Evolutionary conservation across 2,113 vertebrate species (phyloP).

Genomic region (Bos javanicus): DNA sequence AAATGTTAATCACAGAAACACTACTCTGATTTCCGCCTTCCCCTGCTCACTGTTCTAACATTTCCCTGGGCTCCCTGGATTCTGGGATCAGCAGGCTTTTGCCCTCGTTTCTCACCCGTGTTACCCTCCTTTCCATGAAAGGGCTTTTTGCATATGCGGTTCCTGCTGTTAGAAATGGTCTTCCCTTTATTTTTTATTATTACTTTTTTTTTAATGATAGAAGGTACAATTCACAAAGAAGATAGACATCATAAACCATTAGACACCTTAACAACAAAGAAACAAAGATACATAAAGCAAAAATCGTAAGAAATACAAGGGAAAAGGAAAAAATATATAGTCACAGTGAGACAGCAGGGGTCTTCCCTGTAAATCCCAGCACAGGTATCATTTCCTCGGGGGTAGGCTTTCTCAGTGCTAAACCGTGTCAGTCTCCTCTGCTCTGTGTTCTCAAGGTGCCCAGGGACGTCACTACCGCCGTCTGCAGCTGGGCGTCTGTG

Average conservation of each 20-base stretch:
- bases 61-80: neutral
- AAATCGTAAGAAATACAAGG: neutral
- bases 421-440: too few relatives aligned
- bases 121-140: neutral
- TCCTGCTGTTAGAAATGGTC: neutral
- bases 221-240: neutral
- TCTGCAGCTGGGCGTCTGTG: too few relatives aligned
- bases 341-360: neutral
- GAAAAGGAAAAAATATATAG: neutral
- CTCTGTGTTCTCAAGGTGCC: neutral
- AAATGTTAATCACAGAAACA: neutral
- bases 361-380: neutral
- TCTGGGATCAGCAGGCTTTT: neutral
- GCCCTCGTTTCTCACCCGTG: neutral
- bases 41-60: neutral
- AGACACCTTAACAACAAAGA: neutral
- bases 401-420: neutral
- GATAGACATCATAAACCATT: neutral
- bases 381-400: neutral
- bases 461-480: neutral
- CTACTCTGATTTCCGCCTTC: neutral
- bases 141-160: neutral
- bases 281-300: neutral
- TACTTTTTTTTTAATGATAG: neutral
- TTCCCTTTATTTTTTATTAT: neutral